phyloP scores from a whole-genome alignment of 2,888 invertebrate genomes.

The Drosophila anomalipes region DNA sequence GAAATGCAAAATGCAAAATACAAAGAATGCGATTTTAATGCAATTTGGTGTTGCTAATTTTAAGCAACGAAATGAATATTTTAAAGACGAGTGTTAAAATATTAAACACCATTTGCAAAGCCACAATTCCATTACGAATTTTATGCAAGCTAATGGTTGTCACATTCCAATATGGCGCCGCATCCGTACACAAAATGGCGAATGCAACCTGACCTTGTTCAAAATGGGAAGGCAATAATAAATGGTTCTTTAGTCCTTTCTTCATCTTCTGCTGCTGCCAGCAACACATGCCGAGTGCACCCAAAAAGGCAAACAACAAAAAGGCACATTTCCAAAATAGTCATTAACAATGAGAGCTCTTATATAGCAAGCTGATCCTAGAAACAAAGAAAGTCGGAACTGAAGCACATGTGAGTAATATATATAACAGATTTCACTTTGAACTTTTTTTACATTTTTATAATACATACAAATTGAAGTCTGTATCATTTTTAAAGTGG shows the following conservation, averaged over 20 bases:
- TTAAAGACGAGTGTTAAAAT: conserved; percentile 5
- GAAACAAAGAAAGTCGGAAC: neutral
- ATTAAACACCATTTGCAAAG: conserved; percentile 27
- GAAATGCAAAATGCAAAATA: conserved; percentile 10
- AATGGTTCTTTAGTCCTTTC: conserved; percentile 46
- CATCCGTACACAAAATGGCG: conserved; percentile 42
- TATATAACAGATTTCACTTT: neutral
- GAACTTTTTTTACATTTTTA: neutral
- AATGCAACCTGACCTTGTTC: conserved; percentile 48
- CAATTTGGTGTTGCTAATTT: conserved; percentile 17
- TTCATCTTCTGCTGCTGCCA: conserved; percentile 48
- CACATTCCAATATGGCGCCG: conserved; percentile 46
- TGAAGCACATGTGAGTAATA: neutral
- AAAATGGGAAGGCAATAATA: conserved; percentile 45
- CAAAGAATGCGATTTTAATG: conserved; percentile 12
- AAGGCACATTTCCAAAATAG: conserved; percentile 11
- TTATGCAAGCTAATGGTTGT: conserved; percentile 55
- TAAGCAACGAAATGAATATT: conserved; percentile 8
- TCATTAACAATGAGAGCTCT: neutral
- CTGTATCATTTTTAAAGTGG: too few relatives aligned
- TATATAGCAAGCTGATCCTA: neutral
- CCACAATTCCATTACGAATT: conserved; percentile 28
- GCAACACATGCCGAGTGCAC: conserved; percentile 46
- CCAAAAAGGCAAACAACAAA: conserved; percentile 8
- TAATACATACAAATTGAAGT: neutral